These are phyloP conservation scores for Zaprionus kolodkinae DNA, from an alignment of 1,140 invertebrate genomes.

Conservation along the genomic window DNA sequence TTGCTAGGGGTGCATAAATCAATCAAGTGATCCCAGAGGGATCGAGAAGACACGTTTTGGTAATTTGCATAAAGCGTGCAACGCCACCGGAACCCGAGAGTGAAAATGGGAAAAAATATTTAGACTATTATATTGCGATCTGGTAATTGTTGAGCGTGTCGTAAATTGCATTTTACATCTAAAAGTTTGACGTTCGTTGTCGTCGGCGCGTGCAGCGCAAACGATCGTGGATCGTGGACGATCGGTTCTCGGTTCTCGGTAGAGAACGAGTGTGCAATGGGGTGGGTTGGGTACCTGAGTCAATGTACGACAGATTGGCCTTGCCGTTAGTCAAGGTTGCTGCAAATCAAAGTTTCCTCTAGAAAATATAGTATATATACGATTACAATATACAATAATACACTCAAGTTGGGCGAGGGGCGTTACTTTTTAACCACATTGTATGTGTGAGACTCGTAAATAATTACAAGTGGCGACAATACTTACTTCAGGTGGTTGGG, in stretches of 20 bases:
- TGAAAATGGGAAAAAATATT: conserved; percentile 2
- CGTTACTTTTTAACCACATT: conserved; percentile 30
- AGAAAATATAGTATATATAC: background rate
- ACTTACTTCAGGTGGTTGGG: background rate
- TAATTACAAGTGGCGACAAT: background rate
- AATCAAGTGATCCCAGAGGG: conserved; percentile 1
- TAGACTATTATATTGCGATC: conserved; percentile 9
- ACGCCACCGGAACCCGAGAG: conserved; percentile 39
- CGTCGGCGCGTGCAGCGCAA: conserved; percentile 26
- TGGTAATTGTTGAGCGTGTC: conserved; percentile 46
- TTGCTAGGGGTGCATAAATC: conserved; percentile 1
- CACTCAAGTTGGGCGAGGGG: background rate
- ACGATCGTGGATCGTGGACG: conserved; percentile 5
- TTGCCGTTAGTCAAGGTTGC: conserved; percentile 43
- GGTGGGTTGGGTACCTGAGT: conserved; percentile 17
- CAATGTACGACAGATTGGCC: conserved; percentile 48
- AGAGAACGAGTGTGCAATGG: background rate
- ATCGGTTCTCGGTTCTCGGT: no score
- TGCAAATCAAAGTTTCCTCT: conserved; percentile 32
- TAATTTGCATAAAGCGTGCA: conserved; percentile 38
- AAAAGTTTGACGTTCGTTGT: conserved; percentile 11
- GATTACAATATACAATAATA: background rate
- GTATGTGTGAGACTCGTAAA: conserved; percentile 20
- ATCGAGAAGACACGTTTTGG: conserved; percentile 29
- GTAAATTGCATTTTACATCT: conserved; percentile 38